These are phyloP conservation scores for Metridium senile DNA, from an alignment of 92 coral and sea anemone genomes.

Conservation along the genomic window DNA sequence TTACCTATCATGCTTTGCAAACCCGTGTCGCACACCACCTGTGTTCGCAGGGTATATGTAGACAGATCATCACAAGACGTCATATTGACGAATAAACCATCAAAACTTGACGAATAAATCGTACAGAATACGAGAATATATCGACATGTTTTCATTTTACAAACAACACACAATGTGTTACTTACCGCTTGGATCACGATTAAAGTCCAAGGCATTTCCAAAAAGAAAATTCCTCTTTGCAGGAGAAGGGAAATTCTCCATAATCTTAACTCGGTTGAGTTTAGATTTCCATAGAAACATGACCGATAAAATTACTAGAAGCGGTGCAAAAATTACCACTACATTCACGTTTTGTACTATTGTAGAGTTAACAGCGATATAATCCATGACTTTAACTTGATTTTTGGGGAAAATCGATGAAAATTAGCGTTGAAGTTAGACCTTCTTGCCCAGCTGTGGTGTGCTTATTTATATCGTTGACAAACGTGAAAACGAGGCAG, in stretches of 20 bases:
- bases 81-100: too few species aligned
- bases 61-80: too few species aligned
- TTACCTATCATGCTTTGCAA: too few species aligned
- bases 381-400: too few species aligned
- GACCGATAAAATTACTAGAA: background rate
- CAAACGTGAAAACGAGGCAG: too few species aligned
- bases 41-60: too few species aligned
- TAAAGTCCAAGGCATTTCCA: constrained; percentile 59
- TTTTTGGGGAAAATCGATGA: background rate
- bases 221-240: constrained; percentile 32
- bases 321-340: background rate
- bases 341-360: background rate
- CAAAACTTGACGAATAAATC: too few species aligned
- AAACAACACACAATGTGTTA: too few species aligned
- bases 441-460: too few species aligned
- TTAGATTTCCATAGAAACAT: constrained; percentile 8
- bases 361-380: background rate
- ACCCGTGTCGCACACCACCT: too few species aligned
- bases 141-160: background rate
- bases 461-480: background rate
- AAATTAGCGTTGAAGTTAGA: too few species aligned
- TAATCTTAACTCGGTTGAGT: background rate
- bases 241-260: constrained; percentile 60
- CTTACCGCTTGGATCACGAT: constrained; percentile 49
- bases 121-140: background rate